Evolutionary conservation across 1,140 invertebrate species (phyloP), one percentile per base, ranked within the genome.

Genomic region (Drosophila lacertosa): DNA sequence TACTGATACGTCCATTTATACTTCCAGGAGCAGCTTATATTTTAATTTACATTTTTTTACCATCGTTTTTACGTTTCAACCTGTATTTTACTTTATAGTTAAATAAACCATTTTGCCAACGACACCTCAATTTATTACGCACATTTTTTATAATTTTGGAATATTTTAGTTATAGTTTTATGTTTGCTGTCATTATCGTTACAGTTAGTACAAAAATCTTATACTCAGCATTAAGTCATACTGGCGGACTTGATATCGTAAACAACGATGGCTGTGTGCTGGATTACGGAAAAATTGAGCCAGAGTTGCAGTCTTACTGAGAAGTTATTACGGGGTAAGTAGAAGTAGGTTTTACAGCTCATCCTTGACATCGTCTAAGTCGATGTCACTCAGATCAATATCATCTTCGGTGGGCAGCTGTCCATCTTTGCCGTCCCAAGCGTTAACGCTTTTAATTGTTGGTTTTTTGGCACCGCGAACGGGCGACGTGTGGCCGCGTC

Each of bases 371-470:
- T 98, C 97, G 24, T 98, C 97, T 13, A 99, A 92, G 68, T 97
- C 95, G 37, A 98, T 93, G 92, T 99, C 97, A 42, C 96, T 97
- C 33, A 98, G 93, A 93, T 98, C 97, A 70, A 98, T 96, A 68
- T 99, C 97, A 79, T 99, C 98, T 92, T 97, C 97, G 35, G 93
- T 94, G 20, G 97, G 96, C 65, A 97, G 92, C 91, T 97, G 95
- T 9, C 96, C 98, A 91, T 99, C 98, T 92, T 99, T 98, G 32
- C 99, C 99, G 90, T 99, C 98, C 99, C 99, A 99, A 0, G 96
- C 92, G 47, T 97, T 95, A 2, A 94, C 94, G 18, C 92, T 92
- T 2, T 92, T 79, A 32, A 99, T 94, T 70, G 94, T 93, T 10
- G 98, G 98, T 86, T 99, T 94, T 77, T 95, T 92, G 3, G 95